Evolutionary conservation across 1,140 invertebrate genomes (phyloP).

Genomic region (Solen grandis): DNA sequence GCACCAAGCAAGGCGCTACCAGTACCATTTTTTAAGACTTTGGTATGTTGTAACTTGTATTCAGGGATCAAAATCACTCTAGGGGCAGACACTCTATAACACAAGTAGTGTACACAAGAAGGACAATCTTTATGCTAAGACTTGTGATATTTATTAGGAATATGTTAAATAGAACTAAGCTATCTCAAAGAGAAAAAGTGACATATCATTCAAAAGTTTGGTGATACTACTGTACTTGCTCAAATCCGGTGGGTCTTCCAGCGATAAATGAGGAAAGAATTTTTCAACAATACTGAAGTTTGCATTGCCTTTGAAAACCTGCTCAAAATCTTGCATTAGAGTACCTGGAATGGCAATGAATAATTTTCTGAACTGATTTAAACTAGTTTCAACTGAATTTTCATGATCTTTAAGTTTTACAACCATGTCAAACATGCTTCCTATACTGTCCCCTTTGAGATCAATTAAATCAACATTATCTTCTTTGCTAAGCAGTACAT

Average conservation of each 20-base stretch:
- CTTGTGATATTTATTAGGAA: too few relatives aligned
- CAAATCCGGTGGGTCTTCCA: slow-evolving; percentile 70
- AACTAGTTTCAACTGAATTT: neutral
- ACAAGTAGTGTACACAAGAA: too few relatives aligned
- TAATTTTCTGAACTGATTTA: neutral
- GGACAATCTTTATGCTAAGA: too few relatives aligned
- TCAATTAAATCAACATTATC: slow-evolving; percentile 63
- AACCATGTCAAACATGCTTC: slow-evolving; percentile 23
- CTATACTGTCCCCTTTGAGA: slow-evolving; percentile 60
- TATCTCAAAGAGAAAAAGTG: slow-evolving; percentile 37
- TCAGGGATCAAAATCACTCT: too few relatives aligned
- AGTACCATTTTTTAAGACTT: too few relatives aligned
- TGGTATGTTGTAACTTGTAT: too few relatives aligned
- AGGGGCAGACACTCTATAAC: too few relatives aligned
- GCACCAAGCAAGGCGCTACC: too few relatives aligned
- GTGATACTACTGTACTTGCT: neutral
- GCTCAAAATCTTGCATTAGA: slow-evolving; percentile 41
- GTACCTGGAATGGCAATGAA: slow-evolving; percentile 65
- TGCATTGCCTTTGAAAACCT: slow-evolving; percentile 13
- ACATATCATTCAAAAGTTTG: slow-evolving; percentile 12
- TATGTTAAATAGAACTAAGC: too few relatives aligned
- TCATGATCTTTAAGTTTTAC: neutral
- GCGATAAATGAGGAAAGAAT: slow-evolving; percentile 71
- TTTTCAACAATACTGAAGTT: slow-evolving; percentile 29
- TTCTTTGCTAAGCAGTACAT: slow-evolving; percentile 83